phyloP scores from a whole-genome alignment of 2,888 invertebrate species.

The Dendrolimus pini region DNA sequence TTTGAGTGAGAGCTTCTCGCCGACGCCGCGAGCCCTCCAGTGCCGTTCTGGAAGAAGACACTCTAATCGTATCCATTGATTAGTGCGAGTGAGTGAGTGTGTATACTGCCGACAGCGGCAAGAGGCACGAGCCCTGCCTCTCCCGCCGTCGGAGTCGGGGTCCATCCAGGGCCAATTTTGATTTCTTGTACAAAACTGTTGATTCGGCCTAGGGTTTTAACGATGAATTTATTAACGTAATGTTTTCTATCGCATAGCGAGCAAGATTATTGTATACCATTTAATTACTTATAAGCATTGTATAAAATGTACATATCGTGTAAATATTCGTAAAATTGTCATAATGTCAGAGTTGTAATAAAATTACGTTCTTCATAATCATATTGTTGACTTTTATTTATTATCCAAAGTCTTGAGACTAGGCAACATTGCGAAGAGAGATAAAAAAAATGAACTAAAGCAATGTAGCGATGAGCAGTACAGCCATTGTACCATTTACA shows the following conservation, averaged over 20 bases:
- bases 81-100: constrained; percentile 21
- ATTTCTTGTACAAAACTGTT: constrained; percentile 27
- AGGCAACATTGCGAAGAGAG: constrained; percentile 1
- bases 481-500: too few relatives aligned
- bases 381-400: constrained; percentile 12
- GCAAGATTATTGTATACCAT: constrained; percentile 54
- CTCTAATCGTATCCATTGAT: constrained; percentile 57
- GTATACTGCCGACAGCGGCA: constrained; percentile 17
- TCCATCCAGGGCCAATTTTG: constrained; percentile 10
- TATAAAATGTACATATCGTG: constrained; percentile 73
- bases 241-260: constrained; percentile 58
- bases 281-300: constrained; percentile 32
- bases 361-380: constrained; percentile 50
- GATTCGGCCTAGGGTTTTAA: constrained; percentile 58
- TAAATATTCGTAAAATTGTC: constrained; percentile 64
- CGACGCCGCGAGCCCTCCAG: constrained; percentile 39
- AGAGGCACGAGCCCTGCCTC: constrained; percentile 52
- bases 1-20: constrained; percentile 61
- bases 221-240: constrained; percentile 67
- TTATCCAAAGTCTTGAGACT: background rate
- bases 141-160: constrained; percentile 21
- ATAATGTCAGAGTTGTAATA: constrained; percentile 59
- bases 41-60: constrained; percentile 48
- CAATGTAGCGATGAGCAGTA: background rate
- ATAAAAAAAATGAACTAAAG: background rate